Percentiles rank a stretch among this genome's conserved stretches.
phyloP scores from a whole-genome alignment of 2,797 vertebrate species.

The Neosalanx taihuensis region DNA sequence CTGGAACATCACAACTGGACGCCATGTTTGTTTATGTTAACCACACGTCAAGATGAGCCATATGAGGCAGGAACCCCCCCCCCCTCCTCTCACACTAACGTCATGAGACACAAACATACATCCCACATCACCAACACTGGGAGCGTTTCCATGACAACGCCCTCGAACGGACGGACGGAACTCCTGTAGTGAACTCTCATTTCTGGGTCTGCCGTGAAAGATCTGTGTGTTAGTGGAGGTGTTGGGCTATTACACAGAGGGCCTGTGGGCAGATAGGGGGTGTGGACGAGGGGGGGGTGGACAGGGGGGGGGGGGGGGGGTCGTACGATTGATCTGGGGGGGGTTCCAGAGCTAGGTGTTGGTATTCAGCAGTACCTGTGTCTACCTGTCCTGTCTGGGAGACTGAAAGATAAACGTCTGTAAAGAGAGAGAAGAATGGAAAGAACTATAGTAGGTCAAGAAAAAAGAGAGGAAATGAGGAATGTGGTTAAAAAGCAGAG shows the following conservation, averaged over 20 bases:
- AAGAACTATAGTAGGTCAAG: slow-evolving; percentile 98
- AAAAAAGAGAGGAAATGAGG: slow-evolving; percentile 83
- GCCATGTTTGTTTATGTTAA: background rate
- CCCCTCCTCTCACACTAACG: background rate
- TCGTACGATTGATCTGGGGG: slow-evolving; percentile 13
- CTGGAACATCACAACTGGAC: background rate
- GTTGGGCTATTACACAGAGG: slow-evolving; percentile 85
- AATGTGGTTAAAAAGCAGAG: slow-evolving; percentile 79
- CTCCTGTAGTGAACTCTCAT: slow-evolving; percentile 55
- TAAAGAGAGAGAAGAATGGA: slow-evolving; percentile 97
- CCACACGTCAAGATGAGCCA: background rate
- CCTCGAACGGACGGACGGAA: background rate
- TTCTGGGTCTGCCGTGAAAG: slow-evolving; percentile 86
- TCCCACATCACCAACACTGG: background rate
- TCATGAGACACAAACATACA: background rate
- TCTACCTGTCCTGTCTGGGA: slow-evolving; percentile 99
- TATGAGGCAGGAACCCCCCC: background rate
- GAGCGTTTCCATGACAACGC: too few relatives aligned
- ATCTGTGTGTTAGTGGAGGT: slow-evolving; percentile 84
- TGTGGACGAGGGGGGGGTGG: background rate
- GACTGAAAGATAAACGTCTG: slow-evolving; percentile 99
- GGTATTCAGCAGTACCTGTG: slow-evolving; percentile 94
- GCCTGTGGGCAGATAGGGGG: slow-evolving; percentile 53
- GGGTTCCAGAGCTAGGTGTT: slow-evolving; percentile 68
- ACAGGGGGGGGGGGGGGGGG: background rate